phyloP scores from a whole-genome alignment of 30 jellyfish, hydroid and myxozoan genomes.

The Phacellophora camtschatica region DNA sequence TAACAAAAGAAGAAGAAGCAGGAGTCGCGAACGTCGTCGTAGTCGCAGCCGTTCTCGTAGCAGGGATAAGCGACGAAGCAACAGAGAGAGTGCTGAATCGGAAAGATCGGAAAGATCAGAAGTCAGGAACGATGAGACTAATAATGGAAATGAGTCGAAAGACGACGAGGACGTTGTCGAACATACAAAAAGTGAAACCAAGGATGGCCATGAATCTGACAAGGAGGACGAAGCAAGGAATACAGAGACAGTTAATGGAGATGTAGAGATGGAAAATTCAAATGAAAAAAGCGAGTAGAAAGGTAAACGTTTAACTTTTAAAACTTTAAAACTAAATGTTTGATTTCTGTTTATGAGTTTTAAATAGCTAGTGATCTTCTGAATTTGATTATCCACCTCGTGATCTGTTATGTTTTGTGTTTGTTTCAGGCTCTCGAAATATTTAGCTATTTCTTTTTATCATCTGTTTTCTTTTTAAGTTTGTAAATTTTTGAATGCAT shows the following conservation, averaged over 20 bases:
- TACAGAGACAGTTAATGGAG: background rate
- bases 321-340: too few species aligned
- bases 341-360: too few species aligned
- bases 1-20: conserved; percentile 24
- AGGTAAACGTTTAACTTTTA: background rate
- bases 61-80: conserved; percentile 23
- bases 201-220: background rate
- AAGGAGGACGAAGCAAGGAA: background rate
- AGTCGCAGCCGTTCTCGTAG: conserved; percentile 62
- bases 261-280: conserved; percentile 7
- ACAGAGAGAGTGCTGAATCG: conserved; percentile 37
- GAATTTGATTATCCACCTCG: too few species aligned
- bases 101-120: conserved; percentile 4
- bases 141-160: too few species aligned
- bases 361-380: too few species aligned
- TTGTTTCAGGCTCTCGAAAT: too few species aligned
- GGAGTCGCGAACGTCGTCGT: conserved; percentile 71
- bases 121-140: background rate
- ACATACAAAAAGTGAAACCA: too few species aligned
- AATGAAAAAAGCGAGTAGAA: conserved; percentile 1
- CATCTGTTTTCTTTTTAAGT: too few species aligned
- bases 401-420: too few species aligned
- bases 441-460: too few species aligned
- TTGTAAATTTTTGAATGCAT: too few species aligned
- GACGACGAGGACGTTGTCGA: too few species aligned